Evolutionary conservation across 1,140 invertebrate species (phyloP).

Genomic region (Drosophila pandora): DNA sequence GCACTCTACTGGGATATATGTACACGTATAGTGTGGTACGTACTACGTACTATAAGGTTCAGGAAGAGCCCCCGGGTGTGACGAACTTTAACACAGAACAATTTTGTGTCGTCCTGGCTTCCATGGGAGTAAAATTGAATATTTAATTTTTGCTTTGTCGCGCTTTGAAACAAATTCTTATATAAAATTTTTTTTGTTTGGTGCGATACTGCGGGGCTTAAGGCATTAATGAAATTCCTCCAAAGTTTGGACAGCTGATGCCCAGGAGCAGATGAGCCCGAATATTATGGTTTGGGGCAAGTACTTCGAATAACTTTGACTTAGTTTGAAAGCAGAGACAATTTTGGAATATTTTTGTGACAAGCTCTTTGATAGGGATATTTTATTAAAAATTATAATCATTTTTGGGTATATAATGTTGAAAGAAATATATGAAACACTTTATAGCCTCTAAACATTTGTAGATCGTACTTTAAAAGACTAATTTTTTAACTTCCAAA

Average conservation of each 20-base stretch:
- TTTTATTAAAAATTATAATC: not conserved
- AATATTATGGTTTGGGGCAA: slow-evolving; percentile 15
- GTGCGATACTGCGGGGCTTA: slow-evolving; percentile 6
- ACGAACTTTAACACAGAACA: slow-evolving; percentile 59
- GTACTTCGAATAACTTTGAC: slow-evolving; percentile 27
- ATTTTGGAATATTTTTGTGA: slow-evolving; percentile 20
- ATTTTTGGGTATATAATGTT: not conserved
- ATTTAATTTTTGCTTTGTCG: slow-evolving; percentile 69
- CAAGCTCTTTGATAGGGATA: not conserved
- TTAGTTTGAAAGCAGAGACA: slow-evolving; percentile 15
- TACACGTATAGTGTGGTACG: not conserved
- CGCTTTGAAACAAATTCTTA: slow-evolving; percentile 35
- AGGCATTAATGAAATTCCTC: slow-evolving; percentile 48
- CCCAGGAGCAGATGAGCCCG: slow-evolving; percentile 32
- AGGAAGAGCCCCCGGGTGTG: slow-evolving; percentile 18
- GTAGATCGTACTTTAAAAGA: not conserved
- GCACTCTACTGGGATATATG: slow-evolving; percentile 44
- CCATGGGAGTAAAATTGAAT: slow-evolving; percentile 61
- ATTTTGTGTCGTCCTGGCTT: slow-evolving; percentile 42
- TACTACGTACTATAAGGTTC: slow-evolving; percentile 2
- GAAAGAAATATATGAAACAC: not conserved
- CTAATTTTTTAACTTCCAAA: not conserved
- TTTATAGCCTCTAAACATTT: not conserved
- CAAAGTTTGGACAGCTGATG: slow-evolving; percentile 41
- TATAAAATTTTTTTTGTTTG: not conserved